Conservation (phyloP, 2,888 invertebrate genomes). For the Phytoseiulus persimilis region DNA sequence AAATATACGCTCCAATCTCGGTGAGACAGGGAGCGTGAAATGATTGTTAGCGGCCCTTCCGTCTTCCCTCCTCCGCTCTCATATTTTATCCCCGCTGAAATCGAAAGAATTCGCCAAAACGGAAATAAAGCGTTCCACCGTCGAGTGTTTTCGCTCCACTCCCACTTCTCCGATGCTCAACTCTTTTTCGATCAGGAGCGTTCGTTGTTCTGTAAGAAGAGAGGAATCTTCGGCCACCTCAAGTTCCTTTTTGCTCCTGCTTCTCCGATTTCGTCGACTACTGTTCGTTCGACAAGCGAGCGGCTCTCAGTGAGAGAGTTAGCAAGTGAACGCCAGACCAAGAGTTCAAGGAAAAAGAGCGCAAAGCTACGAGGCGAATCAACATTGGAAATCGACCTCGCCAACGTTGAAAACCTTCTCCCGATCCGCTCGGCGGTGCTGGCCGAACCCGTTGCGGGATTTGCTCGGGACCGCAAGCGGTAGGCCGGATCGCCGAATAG, state of each 20-base stretch:
- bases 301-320: neutral
- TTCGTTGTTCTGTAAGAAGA: neutral
- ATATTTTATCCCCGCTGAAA: neutral
- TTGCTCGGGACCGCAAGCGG: neutral
- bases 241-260: neutral
- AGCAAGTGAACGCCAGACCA: neutral
- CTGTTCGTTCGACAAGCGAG: neutral
- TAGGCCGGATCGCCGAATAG: too few relatives aligned
- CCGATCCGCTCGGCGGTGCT: neutral
- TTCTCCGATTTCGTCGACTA: neutral
- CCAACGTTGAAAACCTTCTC: neutral
- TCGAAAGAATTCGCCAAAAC: conserved; percentile 5
- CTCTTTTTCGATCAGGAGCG: neutral
- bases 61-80: neutral
- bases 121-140: neutral
- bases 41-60: neutral
- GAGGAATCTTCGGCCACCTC: neutral
- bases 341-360: neutral
- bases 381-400: conserved; percentile 5
- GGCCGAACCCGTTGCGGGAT: neutral
- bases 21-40: neutral
- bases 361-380: neutral
- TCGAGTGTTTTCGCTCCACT: neutral
- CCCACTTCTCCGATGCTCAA: neutral
- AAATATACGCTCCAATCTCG: neutral